These are phyloP conservation scores for Anabas testudineus DNA, from an alignment of 2,797 vertebrate species.

Conservation along the genomic window DNA sequence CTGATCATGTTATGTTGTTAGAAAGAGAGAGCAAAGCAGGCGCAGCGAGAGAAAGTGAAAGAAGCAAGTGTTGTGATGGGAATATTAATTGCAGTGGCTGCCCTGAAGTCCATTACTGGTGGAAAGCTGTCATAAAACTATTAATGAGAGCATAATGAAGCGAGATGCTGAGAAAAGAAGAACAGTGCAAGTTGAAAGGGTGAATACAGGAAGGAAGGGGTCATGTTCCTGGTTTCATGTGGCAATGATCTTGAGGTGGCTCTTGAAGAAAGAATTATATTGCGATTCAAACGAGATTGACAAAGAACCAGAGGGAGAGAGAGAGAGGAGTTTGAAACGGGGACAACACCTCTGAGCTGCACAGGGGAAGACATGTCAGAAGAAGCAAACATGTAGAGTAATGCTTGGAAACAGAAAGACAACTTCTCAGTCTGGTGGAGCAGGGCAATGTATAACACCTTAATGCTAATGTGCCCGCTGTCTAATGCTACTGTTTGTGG, in stretches of 20 bases:
- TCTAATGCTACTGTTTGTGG: constrained; percentile 60
- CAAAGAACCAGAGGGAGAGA: constrained; percentile 12
- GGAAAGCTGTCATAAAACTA: constrained; percentile 59
- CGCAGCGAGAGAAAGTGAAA: constrained; percentile 34
- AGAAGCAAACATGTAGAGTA: too few species aligned
- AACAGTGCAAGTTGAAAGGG: constrained; percentile 8
- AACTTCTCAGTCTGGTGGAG: too few species aligned
- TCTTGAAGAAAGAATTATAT: constrained; percentile 38
- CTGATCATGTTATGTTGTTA: constrained; percentile 34
- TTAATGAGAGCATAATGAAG: constrained; percentile 55
- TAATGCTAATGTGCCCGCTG: too few species aligned
- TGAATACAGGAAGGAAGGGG: not conserved
- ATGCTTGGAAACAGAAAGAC: too few species aligned
- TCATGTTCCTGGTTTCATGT: constrained; percentile 29
- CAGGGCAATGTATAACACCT: too few species aligned
- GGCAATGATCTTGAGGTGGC: constrained; percentile 31
- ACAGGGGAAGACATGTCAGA: constrained; percentile 14
- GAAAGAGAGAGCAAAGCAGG: constrained; percentile 33
- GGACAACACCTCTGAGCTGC: constrained; percentile 10
- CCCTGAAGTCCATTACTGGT: constrained; percentile 55
- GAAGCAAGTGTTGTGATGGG: constrained; percentile 34
- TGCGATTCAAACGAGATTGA: constrained; percentile 67
- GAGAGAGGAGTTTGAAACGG: not conserved
- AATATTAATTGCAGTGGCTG: constrained; percentile 64
- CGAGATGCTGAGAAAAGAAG: constrained; percentile 16